Base-by-base conservation (phyloP, 1,140 invertebrate genomes). In the Dreissena polymorpha region DNA sequence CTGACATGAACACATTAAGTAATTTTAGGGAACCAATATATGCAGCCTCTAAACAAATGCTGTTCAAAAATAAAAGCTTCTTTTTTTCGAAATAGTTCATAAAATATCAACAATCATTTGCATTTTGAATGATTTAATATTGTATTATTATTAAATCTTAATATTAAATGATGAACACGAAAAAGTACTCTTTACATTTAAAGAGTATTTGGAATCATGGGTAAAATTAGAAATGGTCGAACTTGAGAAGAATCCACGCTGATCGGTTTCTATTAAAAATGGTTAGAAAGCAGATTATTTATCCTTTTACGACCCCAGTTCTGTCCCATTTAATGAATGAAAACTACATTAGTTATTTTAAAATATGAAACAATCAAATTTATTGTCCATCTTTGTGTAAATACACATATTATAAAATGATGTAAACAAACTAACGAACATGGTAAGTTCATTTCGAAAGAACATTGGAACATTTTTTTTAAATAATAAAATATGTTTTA, bases 211-310 rank as follows among this genome's bases (percentile, higher is more conserved):
- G 23, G 79, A 69, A 82, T 82, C 65, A 23, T 88, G 86, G 86
- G 86, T 86, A 85, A 83, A 86, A 76, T 84, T 79, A 81, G 86
- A 63, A 69, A 86, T 88, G 86, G 86, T 86, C 81, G 86, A 80
- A 70, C 53, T 63, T 71, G 60, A 67, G 63, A 50, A 14, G 23
- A 57, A 64, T 16, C 79, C 68, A 71, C 79, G 79, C 69, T 71
- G 39, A 82, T 51, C 25, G 53, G 60, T 74, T 50, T 73, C 57
- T 25, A 29, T 10, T 14, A 55, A 74, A 73, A 82, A 82, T 82
- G 79, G 79, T 72, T 29, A 74, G 79, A 73, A 21, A 76, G 3
- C 16, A 53, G 51, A 23, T 73, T 73, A 55, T 71, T 71, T 1
- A 25, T 50, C 23, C 10, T 21, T 27, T 65, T 10, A 65, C 29